These are phyloP conservation scores for Brachyrhaphis roseni DNA, from an alignment of 2,797 vertebrate species.

Conservation along the genomic window DNA sequence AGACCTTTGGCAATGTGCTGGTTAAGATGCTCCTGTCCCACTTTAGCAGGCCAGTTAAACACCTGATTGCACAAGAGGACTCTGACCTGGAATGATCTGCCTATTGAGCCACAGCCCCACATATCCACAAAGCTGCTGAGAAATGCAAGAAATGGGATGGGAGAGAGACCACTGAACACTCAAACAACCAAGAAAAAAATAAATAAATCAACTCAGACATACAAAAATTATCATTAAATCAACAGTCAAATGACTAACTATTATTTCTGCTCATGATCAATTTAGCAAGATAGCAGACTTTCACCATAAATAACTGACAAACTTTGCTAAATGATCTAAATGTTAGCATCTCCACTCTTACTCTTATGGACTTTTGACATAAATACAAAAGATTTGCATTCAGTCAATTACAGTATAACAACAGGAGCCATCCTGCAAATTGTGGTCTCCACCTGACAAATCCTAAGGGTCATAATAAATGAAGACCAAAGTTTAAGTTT, in stretches of 20 bases:
- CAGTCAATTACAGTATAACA: neutral
- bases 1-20: slow-evolving; percentile 82
- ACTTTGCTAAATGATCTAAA: slow-evolving; percentile 5
- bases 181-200: slow-evolving; percentile 4
- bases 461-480: neutral
- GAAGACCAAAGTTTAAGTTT: neutral
- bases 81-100: slow-evolving; percentile 68
- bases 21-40: slow-evolving; percentile 70
- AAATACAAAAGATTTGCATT: neutral
- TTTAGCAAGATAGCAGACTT: neutral
- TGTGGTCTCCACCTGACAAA: neutral
- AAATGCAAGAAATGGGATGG: slow-evolving; percentile 13
- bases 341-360: neutral
- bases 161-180: neutral
- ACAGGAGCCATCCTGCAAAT: neutral
- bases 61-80: slow-evolving; percentile 74
- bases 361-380: neutral
- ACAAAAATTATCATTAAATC: neutral
- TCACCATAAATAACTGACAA: neutral
- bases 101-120: slow-evolving; percentile 60
- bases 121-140: slow-evolving; percentile 36
- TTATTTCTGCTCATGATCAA: neutral
- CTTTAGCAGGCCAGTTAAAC: slow-evolving; percentile 74
- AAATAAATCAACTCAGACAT: too few relatives aligned
- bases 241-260: neutral